Evolutionary conservation across 1,140 invertebrate genomes (phyloP), one percentile per base, ranked within the genome.

Genomic region (Meloidogyne chitwoodi): DNA sequence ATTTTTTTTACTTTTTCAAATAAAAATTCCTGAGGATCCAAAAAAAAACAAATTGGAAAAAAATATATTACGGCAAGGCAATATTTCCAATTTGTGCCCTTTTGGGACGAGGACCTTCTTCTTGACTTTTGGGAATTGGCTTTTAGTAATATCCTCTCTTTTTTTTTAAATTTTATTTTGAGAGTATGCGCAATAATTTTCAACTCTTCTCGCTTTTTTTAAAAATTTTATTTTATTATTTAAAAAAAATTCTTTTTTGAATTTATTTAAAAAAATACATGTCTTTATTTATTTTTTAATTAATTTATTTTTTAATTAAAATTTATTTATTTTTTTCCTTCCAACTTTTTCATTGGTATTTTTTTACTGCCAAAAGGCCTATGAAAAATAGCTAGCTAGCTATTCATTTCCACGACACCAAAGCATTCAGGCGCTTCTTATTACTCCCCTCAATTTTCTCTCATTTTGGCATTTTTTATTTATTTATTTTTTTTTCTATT

Each of bases 251-350:
- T n/a, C n/a, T n/a, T n/a, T n/a, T n/a, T n/a, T n/a, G n/a, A n/a
- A n/a, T n/a, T n/a, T n/a, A n/a, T n/a, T n/a, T n/a, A n/a, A n/a
- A n/a, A n/a, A n/a, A n/a, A n/a, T n/a, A n/a, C n/a, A n/a, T n/a
- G n/a, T n/a, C n/a, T 34, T 34, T 3, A 4, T 34, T 34, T 34
- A 34, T 4, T 34, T 34, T 34, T 34, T 4, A 34, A 34, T 34
- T 34, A 10, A 4, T 34, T 34, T 34, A 34, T 34, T 34, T 10
- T 34, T 34, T 10, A 34, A 34, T 68, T 14, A 14, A 4, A 24
- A 68, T 29, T 44, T 34, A 68, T 68, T 68, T 12, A 68, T 44
- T 68, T 41, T 68, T 38, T 68, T 74, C 24, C 14, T 29, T 64
- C 19, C 12, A 48, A 16, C 16, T 16, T 31, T 19, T 24, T 41